Evolutionary conservation across 2,888 invertebrate genomes (phyloP).

Genomic region (Mycalesis mineus): DNA sequence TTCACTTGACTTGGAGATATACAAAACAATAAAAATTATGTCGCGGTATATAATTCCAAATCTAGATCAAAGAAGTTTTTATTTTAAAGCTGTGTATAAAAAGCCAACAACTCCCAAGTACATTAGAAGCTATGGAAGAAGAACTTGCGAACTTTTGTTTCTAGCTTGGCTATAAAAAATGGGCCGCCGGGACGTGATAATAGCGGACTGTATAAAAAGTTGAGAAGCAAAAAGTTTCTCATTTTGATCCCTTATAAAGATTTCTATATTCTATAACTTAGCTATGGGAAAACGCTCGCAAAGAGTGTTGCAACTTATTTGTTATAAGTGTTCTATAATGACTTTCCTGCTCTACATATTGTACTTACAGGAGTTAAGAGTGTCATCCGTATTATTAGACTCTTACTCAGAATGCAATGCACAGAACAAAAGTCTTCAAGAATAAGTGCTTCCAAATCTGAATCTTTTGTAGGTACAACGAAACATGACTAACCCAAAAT

Average conservation of each 20-base stretch:
- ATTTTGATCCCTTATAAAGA: background rate
- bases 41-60: too few relatives aligned
- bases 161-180: background rate
- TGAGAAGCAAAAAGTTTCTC: background rate
- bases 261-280: background rate
- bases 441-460: too few relatives aligned
- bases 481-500: too few relatives aligned
- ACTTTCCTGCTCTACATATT: too few relatives aligned
- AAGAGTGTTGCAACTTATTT: background rate
- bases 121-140: background rate
- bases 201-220: background rate
- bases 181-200: slow-evolving; percentile 3
- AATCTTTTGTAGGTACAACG: too few relatives aligned
- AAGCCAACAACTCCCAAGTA: background rate
- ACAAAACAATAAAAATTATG: too few relatives aligned
- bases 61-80: too few relatives aligned
- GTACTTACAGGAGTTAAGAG: too few relatives aligned
- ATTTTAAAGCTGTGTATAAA: background rate
- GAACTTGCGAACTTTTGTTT: background rate
- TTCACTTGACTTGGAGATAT: too few relatives aligned
- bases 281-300: background rate
- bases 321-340: background rate
- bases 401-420: too few relatives aligned
- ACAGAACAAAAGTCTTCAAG: too few relatives aligned
- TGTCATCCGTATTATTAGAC: too few relatives aligned